Evolutionary conservation across 2,888 invertebrate species (phyloP), one percentile per base, ranked within the genome.

Genomic region (Cylloceria caligata): DNA sequence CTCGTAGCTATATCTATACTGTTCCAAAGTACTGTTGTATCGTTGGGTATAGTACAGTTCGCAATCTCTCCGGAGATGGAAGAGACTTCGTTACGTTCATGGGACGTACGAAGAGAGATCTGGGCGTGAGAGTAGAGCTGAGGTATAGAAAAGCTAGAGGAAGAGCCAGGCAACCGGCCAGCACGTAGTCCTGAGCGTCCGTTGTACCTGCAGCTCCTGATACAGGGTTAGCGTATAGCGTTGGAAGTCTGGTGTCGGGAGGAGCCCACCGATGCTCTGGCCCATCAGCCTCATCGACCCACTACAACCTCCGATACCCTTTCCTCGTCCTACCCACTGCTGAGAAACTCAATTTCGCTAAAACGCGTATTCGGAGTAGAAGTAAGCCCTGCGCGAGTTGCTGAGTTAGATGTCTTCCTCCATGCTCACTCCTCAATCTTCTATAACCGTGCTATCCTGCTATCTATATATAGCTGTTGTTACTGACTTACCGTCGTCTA

Each of bases 301-400:
- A 68, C 45, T 60, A 68, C 67, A 34, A 13, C 9, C 34, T 49
- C 24, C 62, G 55, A 72, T 30, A 52, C 57, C 69, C 36, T 52
- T 67, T 68, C 57, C 34, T 47, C 60, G 57, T 62, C 68, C 71
- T 74, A 64, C 49, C 60, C 49, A 71, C 57, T 67, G 47, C 67
- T 24, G 78, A 69, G 85, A 85, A 89, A 89, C 88, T 90, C 90
- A 91, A 92, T 92, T 90, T 90, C 88, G 88, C 86, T 90, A 90
- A 91, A 90, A 91, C 89, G 88, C 86, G 78, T 80, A 69, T 78
- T 74, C 78, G 36, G 49, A 60, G 30, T 65, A 36, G 55, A 47
- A 60, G 39, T 34, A 36, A 49, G 60, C 57, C 62, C 62, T 42
- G 36, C 19, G 55, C 36, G 47, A 39, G 24, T 42, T 45, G 64